Evolutionary conservation across 2,797 vertebrate species (phyloP).

Genomic region (Emys orbicularis): DNA sequence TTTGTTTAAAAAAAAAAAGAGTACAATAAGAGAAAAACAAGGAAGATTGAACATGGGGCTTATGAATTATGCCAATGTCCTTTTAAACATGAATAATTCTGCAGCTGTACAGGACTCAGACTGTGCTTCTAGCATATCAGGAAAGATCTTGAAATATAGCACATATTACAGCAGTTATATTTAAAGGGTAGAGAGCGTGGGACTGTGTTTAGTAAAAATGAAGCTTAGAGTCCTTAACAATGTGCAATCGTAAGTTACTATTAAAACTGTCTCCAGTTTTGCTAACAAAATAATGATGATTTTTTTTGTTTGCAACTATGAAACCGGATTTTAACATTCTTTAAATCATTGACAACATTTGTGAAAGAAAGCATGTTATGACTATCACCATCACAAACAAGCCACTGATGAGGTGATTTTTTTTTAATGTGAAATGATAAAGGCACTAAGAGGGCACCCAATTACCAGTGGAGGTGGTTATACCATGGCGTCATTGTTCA

Average conservation of each 20-base stretch:
- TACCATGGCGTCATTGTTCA: neutral
- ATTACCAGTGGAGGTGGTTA: neutral
- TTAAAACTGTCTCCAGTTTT: neutral
- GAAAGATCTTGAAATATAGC: neutral
- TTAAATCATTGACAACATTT: neutral
- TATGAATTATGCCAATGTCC: neutral
- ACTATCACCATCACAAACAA: neutral
- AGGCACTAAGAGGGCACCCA: neutral
- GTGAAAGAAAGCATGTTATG: accelerated
- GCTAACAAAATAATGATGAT: neutral
- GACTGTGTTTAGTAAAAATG: neutral
- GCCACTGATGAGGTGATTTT: neutral
- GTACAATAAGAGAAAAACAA: neutral
- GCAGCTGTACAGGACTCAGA: neutral
- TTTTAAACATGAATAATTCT: neutral
- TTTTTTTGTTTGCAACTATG: neutral
- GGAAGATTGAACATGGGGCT: neutral
- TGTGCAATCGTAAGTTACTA: neutral
- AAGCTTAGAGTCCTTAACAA: neutral
- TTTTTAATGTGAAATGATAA: neutral
- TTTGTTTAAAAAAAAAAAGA: neutral
- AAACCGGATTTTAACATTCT: neutral
- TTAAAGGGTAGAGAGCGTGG: neutral
- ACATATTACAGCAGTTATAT: neutral
- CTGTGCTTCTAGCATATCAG: neutral